Percentiles rank a stretch among this genome's conserved stretches.
Conservation (phyloP, 2,797 vertebrate species). For the Leptodactylus fallax region DNA sequence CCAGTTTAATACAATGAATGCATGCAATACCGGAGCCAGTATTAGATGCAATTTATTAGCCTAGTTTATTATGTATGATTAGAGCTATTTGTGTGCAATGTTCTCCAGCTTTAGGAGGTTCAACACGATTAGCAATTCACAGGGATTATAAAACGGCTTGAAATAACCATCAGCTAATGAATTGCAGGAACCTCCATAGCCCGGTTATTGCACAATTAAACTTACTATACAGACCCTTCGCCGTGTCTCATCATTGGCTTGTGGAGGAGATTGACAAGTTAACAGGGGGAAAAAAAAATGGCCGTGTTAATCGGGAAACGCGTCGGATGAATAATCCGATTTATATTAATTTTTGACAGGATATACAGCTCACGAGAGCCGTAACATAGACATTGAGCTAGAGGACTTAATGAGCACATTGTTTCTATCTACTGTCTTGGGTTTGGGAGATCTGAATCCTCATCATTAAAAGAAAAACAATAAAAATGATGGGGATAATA, state of each 20-base stretch:
- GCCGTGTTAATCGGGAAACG: not conserved
- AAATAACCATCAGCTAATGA: slow-evolving; percentile 61
- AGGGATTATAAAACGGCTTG: slow-evolving; percentile 61
- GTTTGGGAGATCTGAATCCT: not conserved
- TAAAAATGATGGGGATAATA: not conserved
- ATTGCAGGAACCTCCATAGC: slow-evolving; percentile 58
- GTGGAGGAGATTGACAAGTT: slow-evolving; percentile 45
- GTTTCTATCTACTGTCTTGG: not conserved
- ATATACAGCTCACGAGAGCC: not conserved
- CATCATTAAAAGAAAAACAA: not conserved
- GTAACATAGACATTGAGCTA: not conserved
- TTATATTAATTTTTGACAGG: slow-evolving; percentile 29
- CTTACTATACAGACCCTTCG: slow-evolving; percentile 1
- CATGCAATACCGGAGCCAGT: slow-evolving; percentile 48
- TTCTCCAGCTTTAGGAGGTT: slow-evolving; percentile 59
- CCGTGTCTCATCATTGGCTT: not conserved
- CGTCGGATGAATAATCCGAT: slow-evolving; percentile 23
- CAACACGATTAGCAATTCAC: slow-evolving; percentile 62
- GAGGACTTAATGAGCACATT: not conserved
- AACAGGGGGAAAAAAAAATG: slow-evolving; percentile 22
- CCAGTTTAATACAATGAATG: slow-evolving; percentile 53
- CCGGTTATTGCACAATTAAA: slow-evolving; percentile 55
- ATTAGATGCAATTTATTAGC: slow-evolving; percentile 61
- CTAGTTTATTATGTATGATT: slow-evolving; percentile 63
- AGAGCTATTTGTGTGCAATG: slow-evolving; percentile 61